A percentile compares a stretch with the other conserved stretches of the same genome.
Evolutionary conservation across 2,888 invertebrate species (phyloP).

Genomic region (Papilio protenor): DNA sequence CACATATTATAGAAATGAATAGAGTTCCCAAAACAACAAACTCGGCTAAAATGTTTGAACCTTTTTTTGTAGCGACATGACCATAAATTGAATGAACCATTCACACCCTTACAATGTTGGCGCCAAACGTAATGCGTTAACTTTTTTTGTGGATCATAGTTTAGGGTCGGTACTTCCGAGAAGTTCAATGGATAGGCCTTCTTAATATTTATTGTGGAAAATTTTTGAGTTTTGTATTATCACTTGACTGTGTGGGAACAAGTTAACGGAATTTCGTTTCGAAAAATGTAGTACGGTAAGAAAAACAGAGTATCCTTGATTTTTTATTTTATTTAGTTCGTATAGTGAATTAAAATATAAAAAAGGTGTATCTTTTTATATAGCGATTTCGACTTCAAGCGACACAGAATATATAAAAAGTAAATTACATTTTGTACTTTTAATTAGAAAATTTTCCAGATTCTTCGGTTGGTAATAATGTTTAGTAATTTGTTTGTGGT

Average conservation of each 20-base stretch:
- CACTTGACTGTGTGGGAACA: slow-evolving; percentile 35
- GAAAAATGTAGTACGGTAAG: not conserved
- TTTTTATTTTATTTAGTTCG: not conserved
- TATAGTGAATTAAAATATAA: not conserved
- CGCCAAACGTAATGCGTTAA: slow-evolving; percentile 43
- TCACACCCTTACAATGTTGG: slow-evolving; percentile 50
- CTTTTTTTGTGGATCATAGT: slow-evolving; percentile 32
- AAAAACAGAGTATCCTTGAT: not conserved
- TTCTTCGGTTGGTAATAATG: not conserved
- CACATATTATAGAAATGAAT: slow-evolving; percentile 2
- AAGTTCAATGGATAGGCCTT: slow-evolving; percentile 51
- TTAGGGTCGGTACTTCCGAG: slow-evolving; percentile 59
- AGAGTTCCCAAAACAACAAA: not conserved
- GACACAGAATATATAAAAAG: too few species aligned
- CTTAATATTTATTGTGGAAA: slow-evolving; percentile 45
- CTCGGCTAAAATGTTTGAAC: slow-evolving; percentile 31
- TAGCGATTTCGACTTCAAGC: too few species aligned
- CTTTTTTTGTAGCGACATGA: slow-evolving; percentile 40
- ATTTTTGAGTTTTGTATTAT: slow-evolving; percentile 41
- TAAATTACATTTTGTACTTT: too few species aligned
- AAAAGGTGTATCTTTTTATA: not conserved
- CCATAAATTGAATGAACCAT: slow-evolving; percentile 47
- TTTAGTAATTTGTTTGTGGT: not conserved
- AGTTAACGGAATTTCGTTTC: slow-evolving; percentile 10
- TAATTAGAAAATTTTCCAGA: too few species aligned